These are phyloP conservation scores for Cyrtodaria siliqua DNA, from an alignment of 2,888 invertebrate genomes.

Conservation along the genomic window DNA sequence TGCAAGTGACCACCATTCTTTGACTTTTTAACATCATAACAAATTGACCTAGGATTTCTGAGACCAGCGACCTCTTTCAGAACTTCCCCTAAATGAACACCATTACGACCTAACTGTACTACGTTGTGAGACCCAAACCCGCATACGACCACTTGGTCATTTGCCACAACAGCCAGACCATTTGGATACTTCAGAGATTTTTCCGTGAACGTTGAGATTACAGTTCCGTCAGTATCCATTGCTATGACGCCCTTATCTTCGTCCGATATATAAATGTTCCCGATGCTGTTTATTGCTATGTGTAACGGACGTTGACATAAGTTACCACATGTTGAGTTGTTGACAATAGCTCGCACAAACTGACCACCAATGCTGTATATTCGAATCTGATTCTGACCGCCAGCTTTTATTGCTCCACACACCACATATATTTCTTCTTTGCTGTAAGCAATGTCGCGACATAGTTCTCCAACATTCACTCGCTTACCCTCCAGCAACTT, in stretches of 20 bases:
- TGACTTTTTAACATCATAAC: conserved; percentile 17
- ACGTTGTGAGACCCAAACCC: conserved; percentile 39
- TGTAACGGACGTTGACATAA: no score
- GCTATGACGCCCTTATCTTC: conserved; percentile 37
- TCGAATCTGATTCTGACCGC: conserved; percentile 42
- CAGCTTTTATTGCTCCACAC: conserved; percentile 39
- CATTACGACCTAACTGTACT: conserved; percentile 30
- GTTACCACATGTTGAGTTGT: conserved; percentile 3
- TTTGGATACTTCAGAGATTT: conserved; percentile 36
- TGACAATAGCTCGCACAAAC: conserved; percentile 40
- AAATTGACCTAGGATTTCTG: conserved; percentile 23
- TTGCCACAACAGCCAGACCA: conserved; percentile 42
- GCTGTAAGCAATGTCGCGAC: conserved; percentile 44
- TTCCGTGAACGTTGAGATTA: conserved; percentile 29
- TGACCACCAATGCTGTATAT: conserved; percentile 40
- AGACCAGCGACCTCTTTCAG: conserved; percentile 37
- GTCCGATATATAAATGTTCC: conserved; percentile 48
- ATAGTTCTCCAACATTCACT: conserved; percentile 40
- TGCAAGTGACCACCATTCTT: conserved; percentile 32
- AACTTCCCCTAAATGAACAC: conserved; percentile 24
- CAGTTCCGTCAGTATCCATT: conserved; percentile 35
- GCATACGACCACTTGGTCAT: conserved; percentile 45
- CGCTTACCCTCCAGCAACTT: conserved; percentile 20
- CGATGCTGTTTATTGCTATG: conserved; percentile 17
- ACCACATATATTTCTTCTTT: conserved; percentile 43